Conservation (phyloP, 2,113 vertebrate species). For the Lanius collurio region DNA sequence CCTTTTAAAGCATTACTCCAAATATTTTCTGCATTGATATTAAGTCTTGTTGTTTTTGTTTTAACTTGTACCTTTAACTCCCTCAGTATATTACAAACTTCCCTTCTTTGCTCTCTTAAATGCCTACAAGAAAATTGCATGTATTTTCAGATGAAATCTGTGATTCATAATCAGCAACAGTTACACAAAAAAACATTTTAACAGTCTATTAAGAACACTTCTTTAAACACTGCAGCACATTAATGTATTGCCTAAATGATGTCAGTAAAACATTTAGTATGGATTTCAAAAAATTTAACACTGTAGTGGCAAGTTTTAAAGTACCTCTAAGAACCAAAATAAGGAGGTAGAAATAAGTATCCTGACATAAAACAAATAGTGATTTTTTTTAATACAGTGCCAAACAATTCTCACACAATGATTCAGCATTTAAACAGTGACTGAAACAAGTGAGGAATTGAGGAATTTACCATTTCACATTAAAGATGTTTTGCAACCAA, state of each 20-base stretch:
- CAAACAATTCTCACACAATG: background rate
- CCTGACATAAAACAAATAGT: background rate
- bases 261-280: background rate
- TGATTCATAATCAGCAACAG: background rate
- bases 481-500: background rate
- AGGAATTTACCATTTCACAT: background rate
- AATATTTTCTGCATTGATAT: slow-evolving; percentile 73
- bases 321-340: background rate
- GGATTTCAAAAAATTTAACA: background rate
- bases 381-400: background rate
- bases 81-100: slow-evolving; percentile 73
- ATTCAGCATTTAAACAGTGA: background rate
- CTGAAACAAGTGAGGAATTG: background rate
- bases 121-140: slow-evolving; percentile 68
- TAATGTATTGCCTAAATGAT: background rate
- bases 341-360: background rate
- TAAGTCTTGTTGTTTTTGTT: slow-evolving; percentile 71
- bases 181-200: background rate
- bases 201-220: background rate
- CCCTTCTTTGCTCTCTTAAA: slow-evolving; percentile 62
- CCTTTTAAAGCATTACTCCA: slow-evolving; percentile 81
- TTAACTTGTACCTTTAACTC: slow-evolving; percentile 78
- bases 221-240: background rate
- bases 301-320: background rate
- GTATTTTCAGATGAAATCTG: background rate